Conservation (phyloP, 2,113 vertebrate species). For the Amphiprion ocellaris region DNA sequence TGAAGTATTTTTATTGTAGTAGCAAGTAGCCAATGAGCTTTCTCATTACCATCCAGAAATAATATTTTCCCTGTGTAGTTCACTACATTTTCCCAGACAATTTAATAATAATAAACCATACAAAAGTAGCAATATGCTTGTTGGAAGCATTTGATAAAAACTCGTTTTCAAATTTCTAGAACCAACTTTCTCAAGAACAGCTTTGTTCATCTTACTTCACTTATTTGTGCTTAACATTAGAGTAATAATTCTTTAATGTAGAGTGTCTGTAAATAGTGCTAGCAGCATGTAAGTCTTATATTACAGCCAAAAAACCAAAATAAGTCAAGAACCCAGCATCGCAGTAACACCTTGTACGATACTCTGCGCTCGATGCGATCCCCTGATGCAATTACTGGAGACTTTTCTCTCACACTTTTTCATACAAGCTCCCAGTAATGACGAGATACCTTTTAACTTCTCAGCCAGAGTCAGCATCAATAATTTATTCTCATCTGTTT, state of each 20-base stretch:
- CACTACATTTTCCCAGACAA: neutral
- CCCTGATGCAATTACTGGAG: conserved; percentile 54
- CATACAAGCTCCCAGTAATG: conserved; percentile 76
- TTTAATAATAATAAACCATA: neutral
- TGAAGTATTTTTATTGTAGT: neutral
- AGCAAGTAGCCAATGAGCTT: neutral
- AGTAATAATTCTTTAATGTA: neutral
- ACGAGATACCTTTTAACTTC: conserved; percentile 88
- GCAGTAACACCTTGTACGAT: conserved; percentile 23
- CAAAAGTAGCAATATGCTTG: too few relatives aligned
- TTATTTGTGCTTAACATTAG: neutral
- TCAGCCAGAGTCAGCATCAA: conserved; percentile 85
- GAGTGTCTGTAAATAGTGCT: neutral
- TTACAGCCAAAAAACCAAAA: conserved; percentile 24
- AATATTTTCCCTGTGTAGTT: neutral
- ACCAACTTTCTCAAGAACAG: neutral
- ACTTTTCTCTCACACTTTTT: conserved; percentile 66
- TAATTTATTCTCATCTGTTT: conserved; percentile 85
- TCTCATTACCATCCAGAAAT: neutral
- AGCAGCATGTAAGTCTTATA: neutral
- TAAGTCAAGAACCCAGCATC: conserved; percentile 8
- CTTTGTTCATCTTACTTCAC: neutral
- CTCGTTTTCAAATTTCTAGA: neutral
- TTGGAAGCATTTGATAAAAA: neutral
- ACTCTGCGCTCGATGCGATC: conserved; percentile 36